These are phyloP conservation scores for Drosophila tsacasi DNA, from an alignment of 1,140 invertebrate species.

Conservation along the genomic window DNA sequence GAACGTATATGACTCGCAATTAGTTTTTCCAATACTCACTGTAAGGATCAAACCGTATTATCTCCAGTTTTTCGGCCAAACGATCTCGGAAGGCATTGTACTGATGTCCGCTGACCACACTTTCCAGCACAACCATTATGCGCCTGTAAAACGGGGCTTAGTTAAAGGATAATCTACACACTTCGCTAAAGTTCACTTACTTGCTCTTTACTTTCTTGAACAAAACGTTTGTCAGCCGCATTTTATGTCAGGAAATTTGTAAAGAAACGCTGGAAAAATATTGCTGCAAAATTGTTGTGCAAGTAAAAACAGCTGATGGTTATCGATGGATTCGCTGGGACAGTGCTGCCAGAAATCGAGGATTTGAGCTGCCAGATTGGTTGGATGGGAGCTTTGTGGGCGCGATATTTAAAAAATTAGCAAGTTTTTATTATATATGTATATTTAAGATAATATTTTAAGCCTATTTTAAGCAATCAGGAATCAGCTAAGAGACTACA, in stretches of 20 bases:
- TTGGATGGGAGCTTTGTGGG: background rate
- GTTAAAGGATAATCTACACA: conserved; percentile 47
- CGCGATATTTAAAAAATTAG: background rate
- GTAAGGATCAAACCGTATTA: conserved; percentile 91
- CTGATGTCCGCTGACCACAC: conserved; percentile 91
- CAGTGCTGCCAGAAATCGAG: background rate
- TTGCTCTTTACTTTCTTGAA: conserved; percentile 80
- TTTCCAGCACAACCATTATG: conserved; percentile 92
- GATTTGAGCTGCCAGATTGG: background rate
- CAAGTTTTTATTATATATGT: too few relatives aligned
- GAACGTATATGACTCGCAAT: background rate
- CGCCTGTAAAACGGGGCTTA: conserved; percentile 83
- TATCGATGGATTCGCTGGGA: conserved; percentile 1
- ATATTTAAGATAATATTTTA: background rate
- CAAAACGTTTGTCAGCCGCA: conserved; percentile 67
- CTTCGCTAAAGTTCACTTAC: conserved; percentile 41
- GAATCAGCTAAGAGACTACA: too few relatives aligned
- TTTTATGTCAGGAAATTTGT: conserved; percentile 24
- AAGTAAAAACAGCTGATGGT: conserved; percentile 10
- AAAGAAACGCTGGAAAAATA: conserved; percentile 4
- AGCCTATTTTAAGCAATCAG: too few relatives aligned
- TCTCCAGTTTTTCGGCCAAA: conserved; percentile 91
- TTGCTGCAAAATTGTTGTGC: conserved; percentile 33
- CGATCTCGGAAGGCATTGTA: conserved; percentile 89
- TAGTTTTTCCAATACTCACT: conserved; percentile 86